Base-by-base conservation (phyloP, 2,113 vertebrate genomes). In the Ascaphus truei region DNA sequence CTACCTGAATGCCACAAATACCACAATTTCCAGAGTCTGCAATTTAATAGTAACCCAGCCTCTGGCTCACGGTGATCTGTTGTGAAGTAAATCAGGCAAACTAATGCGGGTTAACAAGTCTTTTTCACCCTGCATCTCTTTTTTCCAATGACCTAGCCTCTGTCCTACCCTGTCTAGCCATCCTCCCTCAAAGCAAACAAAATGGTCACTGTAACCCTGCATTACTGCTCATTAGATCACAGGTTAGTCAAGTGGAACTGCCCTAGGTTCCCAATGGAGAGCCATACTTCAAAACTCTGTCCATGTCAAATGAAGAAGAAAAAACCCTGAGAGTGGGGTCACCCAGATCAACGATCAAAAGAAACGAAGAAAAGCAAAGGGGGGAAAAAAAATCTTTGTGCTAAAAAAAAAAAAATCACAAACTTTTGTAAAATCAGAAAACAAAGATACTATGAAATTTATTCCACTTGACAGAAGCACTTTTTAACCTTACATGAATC, bases 281-380 rank as follows among this genome's bases (percentile, higher is more conserved):
- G 80, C 86, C 85, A 86, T 86, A 86, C 90, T 90, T 92, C 83
- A 92, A 89, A 89, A 89, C 86, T 87, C 85, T 81, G 85, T 87
- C 84, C 90, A 93, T 92, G 93, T 93, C 92, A 94, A 92, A 92
- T 85, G 85, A 91, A 88, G 91, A 85, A 88, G 92, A 26, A 86
- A 85, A 88, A 93, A 66, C 77, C 74, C 84, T 79, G 85, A 90
- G 86, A 83, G 73, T 79, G 80, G 89, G 93, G 93, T 94, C 94
- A 93, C 81, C 85, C 89, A 93, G 92, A 92, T 94, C 92, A 95
- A 88, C 89, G 92, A 96, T 96, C 93, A 96, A 95, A 96, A 92
- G 91, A 89, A 86, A 81, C 67, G 62, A 68, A 80, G 81, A 83
- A 78, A 72, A 83, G 77, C 66, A 67, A 27, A 77, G n/a, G n/a